Base-by-base conservation (phyloP, 2,797 vertebrate genomes). In the Huso huso region DNA sequence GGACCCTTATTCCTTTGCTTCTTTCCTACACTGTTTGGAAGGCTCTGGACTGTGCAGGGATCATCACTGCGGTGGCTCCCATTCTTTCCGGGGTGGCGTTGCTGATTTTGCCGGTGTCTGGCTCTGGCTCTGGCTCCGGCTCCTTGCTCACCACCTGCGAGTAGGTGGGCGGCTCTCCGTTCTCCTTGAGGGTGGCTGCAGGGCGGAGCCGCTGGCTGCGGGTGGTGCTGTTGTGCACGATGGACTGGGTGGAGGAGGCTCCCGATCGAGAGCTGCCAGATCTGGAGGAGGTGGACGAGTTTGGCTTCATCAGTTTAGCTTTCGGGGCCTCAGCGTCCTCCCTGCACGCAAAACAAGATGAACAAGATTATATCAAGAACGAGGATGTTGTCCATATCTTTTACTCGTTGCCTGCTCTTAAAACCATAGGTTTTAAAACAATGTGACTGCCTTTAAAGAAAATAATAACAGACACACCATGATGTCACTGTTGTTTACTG, bases 311-410 rank as follows among this genome's bases (percentile, higher is more conserved):
- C 0, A 99, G 89, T 69, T 96, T 95, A 62, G 95, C 95, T 73
- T 98, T 98, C 5, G 97, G 97, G 18, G 97, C 96, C 81, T 99
- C 96, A 0, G 97, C 96, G 0, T 99, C 96, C 77, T 99, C 97
- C 78, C 96, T 99, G 84, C 50, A 49, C 64, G 62, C 67, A 48
- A 69, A 51, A 59, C 6, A 12, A 37, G 8, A 13, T 18, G 8
- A 58, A 37, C 6, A 37, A 37, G 23, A 37, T 37, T 37, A 3
- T 3, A 3, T 4, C 23, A 37, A 37, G 2, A 37, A 1, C 23
- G 4, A 4, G 23, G 23, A 3, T 37, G 23, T 0, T 37, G 23
- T 37, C 23, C 23, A 37, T 37, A 4, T 4, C 15, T 18, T 18
- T 18, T 18, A 18, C 15, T 18, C 15, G 15, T 18, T 18, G 15